These are phyloP conservation scores for Probosciger aterrimus DNA, from an alignment of 2,113 vertebrate species.

Conservation along the genomic window DNA sequence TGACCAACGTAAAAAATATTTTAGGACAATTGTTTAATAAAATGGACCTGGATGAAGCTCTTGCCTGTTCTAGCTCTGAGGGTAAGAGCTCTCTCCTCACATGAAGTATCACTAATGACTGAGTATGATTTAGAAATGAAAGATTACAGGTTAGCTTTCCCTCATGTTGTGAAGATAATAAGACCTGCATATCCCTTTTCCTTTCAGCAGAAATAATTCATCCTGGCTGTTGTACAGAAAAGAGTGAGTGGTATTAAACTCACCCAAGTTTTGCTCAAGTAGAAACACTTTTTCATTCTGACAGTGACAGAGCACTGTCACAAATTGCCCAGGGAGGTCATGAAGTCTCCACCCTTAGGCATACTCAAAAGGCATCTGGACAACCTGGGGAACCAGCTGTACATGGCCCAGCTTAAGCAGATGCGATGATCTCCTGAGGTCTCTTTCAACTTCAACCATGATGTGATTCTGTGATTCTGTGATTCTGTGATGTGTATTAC, in stretches of 20 bases:
- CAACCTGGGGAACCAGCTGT: neutral
- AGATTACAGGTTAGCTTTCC: neutral
- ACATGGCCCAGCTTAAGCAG: neutral
- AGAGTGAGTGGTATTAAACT: neutral
- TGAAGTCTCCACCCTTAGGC: neutral
- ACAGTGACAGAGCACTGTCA: neutral
- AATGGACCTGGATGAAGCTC: neutral
- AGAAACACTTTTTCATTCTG: neutral
- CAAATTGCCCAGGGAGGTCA: neutral
- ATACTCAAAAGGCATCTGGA: neutral
- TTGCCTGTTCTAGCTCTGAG: neutral
- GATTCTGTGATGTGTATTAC: neutral
- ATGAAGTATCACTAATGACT: neutral
- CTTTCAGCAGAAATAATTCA: neutral
- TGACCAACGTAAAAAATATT: neutral
- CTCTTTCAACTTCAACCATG: neutral
- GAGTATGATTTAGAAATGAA: neutral
- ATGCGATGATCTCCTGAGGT: neutral
- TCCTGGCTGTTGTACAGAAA: neutral
- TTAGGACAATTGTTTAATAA: neutral
- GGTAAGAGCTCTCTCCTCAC: neutral
- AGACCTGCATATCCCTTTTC: fast-evolving
- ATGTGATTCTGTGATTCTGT: neutral
- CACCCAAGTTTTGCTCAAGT: neutral
- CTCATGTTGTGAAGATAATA: neutral